A percentile compares a stretch with the other conserved stretches of the same genome.
phyloP scores from a whole-genome alignment of 2,797 vertebrate species.

The Gymnoscopelus braueri region DNA sequence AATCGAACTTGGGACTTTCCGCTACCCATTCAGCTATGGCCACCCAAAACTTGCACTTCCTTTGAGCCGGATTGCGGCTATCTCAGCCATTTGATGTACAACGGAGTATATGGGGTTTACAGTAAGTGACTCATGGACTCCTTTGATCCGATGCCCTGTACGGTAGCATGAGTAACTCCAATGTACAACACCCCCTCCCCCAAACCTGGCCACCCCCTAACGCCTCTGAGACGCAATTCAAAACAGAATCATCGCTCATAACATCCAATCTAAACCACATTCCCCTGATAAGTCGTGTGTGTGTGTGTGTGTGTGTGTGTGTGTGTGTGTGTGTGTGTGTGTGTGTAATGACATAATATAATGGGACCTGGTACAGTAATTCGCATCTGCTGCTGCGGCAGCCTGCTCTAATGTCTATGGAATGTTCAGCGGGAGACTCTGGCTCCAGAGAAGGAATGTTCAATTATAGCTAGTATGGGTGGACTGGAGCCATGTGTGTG shows the following conservation, averaged over 20 bases:
- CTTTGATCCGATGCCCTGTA: no score
- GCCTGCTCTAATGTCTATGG: constrained; percentile 54
- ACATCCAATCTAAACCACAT: constrained; percentile 16
- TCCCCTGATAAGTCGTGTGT: neutral
- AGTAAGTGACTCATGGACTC: no score
- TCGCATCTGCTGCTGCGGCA: constrained; percentile 61
- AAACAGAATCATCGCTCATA: constrained; percentile 26
- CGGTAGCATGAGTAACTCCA: no score
- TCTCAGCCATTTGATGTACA: no score
- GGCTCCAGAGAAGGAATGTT: constrained; percentile 61
- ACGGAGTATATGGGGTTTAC: no score
- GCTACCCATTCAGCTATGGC: no score
- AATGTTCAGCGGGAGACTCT: constrained; percentile 55
- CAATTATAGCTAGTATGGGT: constrained; percentile 38
- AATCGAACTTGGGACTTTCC: no score
- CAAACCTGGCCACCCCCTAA: no score
- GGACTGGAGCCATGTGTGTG: constrained; percentile 15
- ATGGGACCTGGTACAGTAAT: constrained; percentile 37
- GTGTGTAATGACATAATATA: constrained; percentile 49
- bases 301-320: constrained; percentile 2
- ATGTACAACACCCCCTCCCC: no score
- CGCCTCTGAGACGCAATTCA: neutral
- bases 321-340: neutral
- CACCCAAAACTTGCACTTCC: no score
- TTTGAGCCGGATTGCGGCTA: no score